Conservation (phyloP, 2,797 vertebrate species). For the Muscicapa striata region DNA sequence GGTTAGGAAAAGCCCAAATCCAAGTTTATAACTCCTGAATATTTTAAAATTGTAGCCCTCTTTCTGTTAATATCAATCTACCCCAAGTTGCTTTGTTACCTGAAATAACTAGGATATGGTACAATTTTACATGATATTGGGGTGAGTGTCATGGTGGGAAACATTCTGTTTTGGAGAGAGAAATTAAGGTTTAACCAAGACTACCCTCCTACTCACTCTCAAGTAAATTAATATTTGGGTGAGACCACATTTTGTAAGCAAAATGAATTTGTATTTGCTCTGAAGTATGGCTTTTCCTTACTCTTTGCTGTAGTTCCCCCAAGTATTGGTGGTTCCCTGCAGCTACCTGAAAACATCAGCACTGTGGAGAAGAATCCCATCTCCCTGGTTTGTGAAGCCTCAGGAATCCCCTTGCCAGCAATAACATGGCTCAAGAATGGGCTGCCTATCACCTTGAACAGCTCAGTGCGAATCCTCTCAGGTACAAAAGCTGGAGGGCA, state of each 20-base stretch:
- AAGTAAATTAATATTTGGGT: neutral
- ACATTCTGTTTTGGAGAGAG: neutral
- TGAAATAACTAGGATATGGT: fast-evolving
- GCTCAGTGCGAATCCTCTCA: conserved; percentile 85
- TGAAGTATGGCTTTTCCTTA: neutral
- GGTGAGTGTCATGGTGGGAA: neutral
- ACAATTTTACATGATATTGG: fast-evolving
- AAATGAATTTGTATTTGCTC: neutral
- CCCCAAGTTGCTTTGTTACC: neutral
- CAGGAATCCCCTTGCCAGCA: conserved; percentile 90
- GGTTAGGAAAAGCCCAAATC: neutral
- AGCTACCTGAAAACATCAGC: conserved; percentile 87
- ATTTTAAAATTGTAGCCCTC: neutral
- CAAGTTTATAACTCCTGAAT: neutral
- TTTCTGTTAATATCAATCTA: neutral
- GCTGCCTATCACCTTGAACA: conserved; percentile 78
- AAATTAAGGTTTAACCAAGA: neutral
- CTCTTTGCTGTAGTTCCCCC: conserved; percentile 81
- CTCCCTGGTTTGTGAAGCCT: conserved; percentile 89
- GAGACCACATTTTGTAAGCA: neutral
- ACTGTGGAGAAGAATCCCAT: conserved; percentile 91
- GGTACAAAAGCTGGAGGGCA: conserved; percentile 74
- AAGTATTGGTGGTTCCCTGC: conserved; percentile 80
- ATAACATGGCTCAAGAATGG: conserved; percentile 92
- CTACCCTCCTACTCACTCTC: fast-evolving